A percentile compares a stretch with the other conserved stretches of the same genome.
Conservation (phyloP, 2,888 invertebrate species). For the Polyommatus icarus region DNA sequence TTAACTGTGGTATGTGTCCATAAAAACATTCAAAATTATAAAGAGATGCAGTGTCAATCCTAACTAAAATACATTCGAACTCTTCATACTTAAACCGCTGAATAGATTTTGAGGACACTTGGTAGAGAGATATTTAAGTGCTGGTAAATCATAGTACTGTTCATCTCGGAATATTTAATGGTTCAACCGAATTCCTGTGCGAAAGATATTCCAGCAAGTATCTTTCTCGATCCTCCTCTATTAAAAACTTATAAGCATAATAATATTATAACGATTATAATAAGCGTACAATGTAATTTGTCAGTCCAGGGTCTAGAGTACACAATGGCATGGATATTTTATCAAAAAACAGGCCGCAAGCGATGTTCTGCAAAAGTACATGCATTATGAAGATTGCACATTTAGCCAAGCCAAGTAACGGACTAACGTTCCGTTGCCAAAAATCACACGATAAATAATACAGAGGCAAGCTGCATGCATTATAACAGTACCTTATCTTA, state of each 20-base stretch:
- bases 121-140: too few species aligned
- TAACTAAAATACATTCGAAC: too few species aligned
- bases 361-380: slow-evolving; percentile 70
- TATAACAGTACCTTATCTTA: slow-evolving; percentile 78
- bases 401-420: slow-evolving; percentile 70
- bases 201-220: too few species aligned
- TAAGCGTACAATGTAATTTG: neutral
- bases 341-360: slow-evolving; percentile 54
- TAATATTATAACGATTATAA: slow-evolving; percentile 1
- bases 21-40: too few species aligned
- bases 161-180: too few species aligned
- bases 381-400: slow-evolving; percentile 80
- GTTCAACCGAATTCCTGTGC: too few species aligned
- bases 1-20: neutral
- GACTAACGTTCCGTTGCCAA: slow-evolving; percentile 72
- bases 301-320: slow-evolving; percentile 34
- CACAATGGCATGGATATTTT: slow-evolving; percentile 43
- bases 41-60: too few species aligned
- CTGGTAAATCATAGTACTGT: too few species aligned
- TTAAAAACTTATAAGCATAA: too few species aligned
- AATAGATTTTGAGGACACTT: too few species aligned
- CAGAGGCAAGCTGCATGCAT: slow-evolving; percentile 77
- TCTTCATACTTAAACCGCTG: too few species aligned
- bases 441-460: slow-evolving; percentile 80
- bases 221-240: too few species aligned